These are phyloP conservation scores for Drosophila lutescens DNA, from an alignment of 2,888 invertebrate genomes.

Conservation along the genomic window DNA sequence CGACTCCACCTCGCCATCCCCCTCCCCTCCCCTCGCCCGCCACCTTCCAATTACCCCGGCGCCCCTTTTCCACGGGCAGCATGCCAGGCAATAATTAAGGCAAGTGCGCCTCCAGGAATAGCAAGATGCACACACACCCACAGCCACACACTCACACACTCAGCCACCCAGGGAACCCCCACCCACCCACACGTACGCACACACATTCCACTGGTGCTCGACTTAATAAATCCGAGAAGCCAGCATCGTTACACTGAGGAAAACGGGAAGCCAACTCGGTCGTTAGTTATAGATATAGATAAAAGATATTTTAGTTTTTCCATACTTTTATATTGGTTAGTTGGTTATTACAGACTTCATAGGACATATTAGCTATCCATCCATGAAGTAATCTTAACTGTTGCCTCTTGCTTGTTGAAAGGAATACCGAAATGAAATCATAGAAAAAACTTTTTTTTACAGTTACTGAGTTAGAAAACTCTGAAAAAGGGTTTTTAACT, in stretches of 20 bases:
- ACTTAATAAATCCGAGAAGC: constrained; percentile 71
- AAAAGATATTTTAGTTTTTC: too few species aligned
- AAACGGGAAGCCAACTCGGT: not conserved
- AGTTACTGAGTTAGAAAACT: too few species aligned
- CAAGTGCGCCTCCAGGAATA: constrained; percentile 52
- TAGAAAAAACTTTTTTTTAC: too few species aligned
- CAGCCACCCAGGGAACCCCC: not conserved
- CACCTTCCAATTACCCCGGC: constrained; percentile 3
- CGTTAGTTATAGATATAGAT: too few species aligned
- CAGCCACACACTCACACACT: constrained; percentile 8
- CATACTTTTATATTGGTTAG: too few species aligned
- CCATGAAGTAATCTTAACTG: too few species aligned
- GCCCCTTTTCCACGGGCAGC: constrained; percentile 17
- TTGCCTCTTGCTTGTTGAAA: too few species aligned
- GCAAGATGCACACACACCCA: constrained; percentile 41
- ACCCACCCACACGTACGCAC: not conserved
- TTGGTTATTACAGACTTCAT: too few species aligned
- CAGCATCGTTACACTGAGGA: constrained; percentile 27
- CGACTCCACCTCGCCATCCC: not conserved
- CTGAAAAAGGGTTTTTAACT: too few species aligned
- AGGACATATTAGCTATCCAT: too few species aligned
- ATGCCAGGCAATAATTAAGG: constrained; percentile 73
- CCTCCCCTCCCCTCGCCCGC: not conserved
- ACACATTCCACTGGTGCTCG: constrained; percentile 53
- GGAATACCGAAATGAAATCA: too few species aligned